Evolutionary conservation across 2,113 vertebrate genomes (phyloP).

Genomic region (Gracilinanus agilis): DNA sequence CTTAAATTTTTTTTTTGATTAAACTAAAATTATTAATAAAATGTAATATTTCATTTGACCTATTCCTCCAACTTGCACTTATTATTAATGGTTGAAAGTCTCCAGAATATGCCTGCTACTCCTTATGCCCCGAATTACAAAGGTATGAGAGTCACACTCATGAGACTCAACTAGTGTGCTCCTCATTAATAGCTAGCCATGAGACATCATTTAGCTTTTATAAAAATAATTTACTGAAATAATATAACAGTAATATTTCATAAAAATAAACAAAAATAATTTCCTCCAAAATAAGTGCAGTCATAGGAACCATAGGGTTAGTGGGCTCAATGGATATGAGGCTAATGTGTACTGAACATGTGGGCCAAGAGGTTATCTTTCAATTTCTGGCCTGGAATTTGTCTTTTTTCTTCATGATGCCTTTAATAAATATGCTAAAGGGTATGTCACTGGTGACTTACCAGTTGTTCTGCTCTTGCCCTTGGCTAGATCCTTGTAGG

Average conservation of each 20-base stretch:
- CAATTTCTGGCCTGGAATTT: not conserved
- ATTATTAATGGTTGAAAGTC: not conserved
- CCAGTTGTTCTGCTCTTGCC: not conserved
- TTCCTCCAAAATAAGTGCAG: not conserved
- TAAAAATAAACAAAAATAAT: not conserved
- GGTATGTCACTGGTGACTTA: not conserved
- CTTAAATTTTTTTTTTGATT: not conserved
- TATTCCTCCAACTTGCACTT: not conserved
- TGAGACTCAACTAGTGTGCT: not conserved
- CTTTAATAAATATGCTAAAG: not conserved
- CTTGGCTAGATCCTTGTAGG: not conserved
- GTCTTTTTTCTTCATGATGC: not conserved
- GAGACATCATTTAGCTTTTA: not conserved
- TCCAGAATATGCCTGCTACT: not conserved
- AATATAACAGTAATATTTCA: not conserved
- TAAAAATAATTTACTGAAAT: not conserved
- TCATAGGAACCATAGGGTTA: not conserved
- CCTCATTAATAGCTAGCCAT: not conserved
- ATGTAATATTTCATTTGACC: not conserved
- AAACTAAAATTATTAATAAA: not conserved
- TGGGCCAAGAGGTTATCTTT: not conserved
- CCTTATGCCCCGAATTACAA: not conserved
- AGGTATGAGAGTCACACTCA: not conserved
- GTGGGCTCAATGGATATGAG: too few relatives aligned
- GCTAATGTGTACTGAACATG: not conserved